Conservation (phyloP, 1,140 invertebrate genomes). For the Neuroterus valhalla region DNA sequence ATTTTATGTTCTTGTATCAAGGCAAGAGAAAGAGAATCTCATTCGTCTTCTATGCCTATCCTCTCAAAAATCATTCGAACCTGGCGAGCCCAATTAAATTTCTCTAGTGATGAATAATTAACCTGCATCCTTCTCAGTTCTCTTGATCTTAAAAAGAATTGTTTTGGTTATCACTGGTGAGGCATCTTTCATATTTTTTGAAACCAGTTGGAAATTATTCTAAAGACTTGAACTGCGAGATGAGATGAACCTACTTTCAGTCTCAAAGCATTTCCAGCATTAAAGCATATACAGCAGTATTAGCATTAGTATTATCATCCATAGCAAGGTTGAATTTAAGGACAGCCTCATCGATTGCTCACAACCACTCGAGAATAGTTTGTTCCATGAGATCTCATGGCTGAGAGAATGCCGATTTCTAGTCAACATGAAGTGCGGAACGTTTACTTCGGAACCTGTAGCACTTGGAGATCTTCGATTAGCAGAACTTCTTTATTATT, state of each 20-base stretch:
- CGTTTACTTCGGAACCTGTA: constrained; percentile 41
- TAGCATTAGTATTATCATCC: no score
- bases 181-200: no score
- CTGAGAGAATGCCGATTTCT: not conserved
- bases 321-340: constrained; percentile 27
- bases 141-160: not conserved
- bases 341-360: not conserved
- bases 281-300: no score
- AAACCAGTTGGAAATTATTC: no score
- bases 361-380: not conserved
- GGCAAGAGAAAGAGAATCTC: not conserved
- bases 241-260: no score
- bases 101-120: not conserved
- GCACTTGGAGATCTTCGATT: no score
- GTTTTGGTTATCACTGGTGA: not conserved
- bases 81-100: not conserved
- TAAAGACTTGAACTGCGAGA: no score
- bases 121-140: not conserved
- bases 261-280: no score
- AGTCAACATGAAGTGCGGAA: not conserved
- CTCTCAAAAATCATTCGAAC: not conserved
- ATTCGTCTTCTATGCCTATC: not conserved
- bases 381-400: not conserved
- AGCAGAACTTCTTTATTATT: no score
- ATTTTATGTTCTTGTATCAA: not conserved